Evolutionary conservation across 1,140 invertebrate species (phyloP).

Genomic region (Drosophila aff.): DNA sequence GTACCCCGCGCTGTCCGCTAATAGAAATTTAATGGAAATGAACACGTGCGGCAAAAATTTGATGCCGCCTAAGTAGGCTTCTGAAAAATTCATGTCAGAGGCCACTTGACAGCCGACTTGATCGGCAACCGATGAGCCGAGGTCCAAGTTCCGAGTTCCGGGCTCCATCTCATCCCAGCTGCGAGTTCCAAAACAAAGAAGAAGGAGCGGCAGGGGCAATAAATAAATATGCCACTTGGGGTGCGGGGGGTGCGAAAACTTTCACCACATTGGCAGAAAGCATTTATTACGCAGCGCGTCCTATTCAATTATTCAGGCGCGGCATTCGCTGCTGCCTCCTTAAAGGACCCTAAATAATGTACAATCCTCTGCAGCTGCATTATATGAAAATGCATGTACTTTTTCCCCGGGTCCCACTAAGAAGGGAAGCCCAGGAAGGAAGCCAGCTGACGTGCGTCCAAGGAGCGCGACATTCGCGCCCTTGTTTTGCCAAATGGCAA

Average conservation of each 20-base stretch:
- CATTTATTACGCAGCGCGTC: conserved; percentile 81
- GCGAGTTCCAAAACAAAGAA: conserved; percentile 1
- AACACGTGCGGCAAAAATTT: conserved; percentile 66
- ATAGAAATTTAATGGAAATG: conserved; percentile 79
- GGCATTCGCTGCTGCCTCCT: conserved; percentile 61
- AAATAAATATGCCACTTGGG: conserved; percentile 55
- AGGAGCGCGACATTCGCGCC: conserved; percentile 74
- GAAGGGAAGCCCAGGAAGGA: conserved; percentile 28
- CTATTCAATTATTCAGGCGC: conserved; percentile 81
- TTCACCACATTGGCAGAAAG: conserved; percentile 76
- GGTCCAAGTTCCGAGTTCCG: neutral
- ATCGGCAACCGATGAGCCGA: conserved; percentile 59
- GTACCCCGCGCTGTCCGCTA: conserved; percentile 30
- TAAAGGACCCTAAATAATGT: conserved; percentile 77
- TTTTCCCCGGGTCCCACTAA: conserved; percentile 35
- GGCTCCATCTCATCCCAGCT: neutral
- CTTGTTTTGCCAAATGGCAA: conserved; percentile 83
- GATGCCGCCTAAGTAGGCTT: conserved; percentile 35
- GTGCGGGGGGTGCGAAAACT: conserved; percentile 56
- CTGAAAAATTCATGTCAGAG: conserved; percentile 57
- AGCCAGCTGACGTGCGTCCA: conserved; percentile 77
- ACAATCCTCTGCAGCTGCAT: conserved; percentile 66
- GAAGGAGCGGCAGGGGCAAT: conserved; percentile 18
- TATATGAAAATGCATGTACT: conserved; percentile 81
- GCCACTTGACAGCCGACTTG: conserved; percentile 51